Evolutionary conservation across 2,888 invertebrate species (phyloP).

Genomic region (Amblyjoppa proteus): DNA sequence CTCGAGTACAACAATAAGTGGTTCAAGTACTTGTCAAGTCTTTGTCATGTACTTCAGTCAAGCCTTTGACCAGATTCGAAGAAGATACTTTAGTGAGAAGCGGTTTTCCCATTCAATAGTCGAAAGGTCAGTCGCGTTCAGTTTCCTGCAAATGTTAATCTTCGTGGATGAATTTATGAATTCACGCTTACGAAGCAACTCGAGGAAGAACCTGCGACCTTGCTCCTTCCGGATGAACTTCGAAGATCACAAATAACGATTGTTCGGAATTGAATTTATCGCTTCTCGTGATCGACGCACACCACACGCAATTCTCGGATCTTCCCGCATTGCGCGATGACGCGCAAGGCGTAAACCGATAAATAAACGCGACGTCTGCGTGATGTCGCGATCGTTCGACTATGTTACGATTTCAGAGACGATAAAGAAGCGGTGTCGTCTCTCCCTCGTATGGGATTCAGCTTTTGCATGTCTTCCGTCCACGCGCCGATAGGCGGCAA

Average conservation of each 20-base stretch:
- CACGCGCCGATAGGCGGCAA: conserved; percentile 38
- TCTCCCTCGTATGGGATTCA: background rate
- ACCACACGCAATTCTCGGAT: background rate
- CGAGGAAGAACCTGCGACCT: background rate
- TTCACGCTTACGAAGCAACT: background rate
- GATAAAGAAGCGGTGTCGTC: background rate
- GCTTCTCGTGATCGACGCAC: background rate
- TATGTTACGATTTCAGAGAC: background rate
- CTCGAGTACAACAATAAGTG: too few species aligned
- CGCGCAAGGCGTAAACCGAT: background rate
- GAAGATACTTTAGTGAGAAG: too few species aligned
- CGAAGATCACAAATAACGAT: background rate
- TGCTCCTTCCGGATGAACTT: background rate
- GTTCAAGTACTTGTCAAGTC: too few species aligned
- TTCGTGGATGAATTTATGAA: background rate
- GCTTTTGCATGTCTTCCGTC: conserved; percentile 6
- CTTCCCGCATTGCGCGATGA: background rate
- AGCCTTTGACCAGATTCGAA: too few species aligned
- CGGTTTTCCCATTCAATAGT: too few species aligned
- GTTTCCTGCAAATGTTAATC: background rate
- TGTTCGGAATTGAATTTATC: background rate
- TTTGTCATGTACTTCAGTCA: too few species aligned
- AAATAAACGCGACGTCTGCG: conserved; percentile 9
- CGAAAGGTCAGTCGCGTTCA: background rate
- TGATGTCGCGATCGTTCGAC: conserved; percentile 22